Base-by-base conservation (phyloP, 2,888 invertebrate species). In the Campaea margaritaria region DNA sequence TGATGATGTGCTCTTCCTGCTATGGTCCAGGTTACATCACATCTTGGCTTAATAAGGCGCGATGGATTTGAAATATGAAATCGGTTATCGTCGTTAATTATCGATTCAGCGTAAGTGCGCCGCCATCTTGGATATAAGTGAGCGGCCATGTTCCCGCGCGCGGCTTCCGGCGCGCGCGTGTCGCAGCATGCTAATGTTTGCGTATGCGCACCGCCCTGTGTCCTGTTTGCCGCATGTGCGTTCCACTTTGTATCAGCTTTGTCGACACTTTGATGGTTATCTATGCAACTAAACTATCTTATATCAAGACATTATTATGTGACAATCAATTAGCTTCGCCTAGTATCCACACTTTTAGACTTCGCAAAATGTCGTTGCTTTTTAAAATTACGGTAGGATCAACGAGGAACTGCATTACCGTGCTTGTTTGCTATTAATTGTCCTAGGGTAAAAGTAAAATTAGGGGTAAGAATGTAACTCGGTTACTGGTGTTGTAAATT, bases 151-250 rank as follows among this genome's bases (percentile, higher is more conserved):
- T 89, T 91, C 82, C 82, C 82, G 82, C 79, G 85, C 79, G 79
- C 85, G 88, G 85, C 88, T 91, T 92, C 92, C 91, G 91, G 87
- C 86, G 83, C 65, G 85, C 82, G 91, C 90, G 87, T 87, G 88
- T 77, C 79, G 68, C 62, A 76, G 91, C 89, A 91, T 92, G 87
- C 86, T 92, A 91, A 92, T 92, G 88, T 83, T 79, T 75, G 83
- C 83, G 83, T 76, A 76, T 81, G 83, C 80, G 79, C 72, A 47
- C 56, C 54, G 52, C 58, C 1, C 73, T 74, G 83, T 82, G 81
- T 81, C 81, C 81, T 80, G 81, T 78, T 78, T 78, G 70, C 72
- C 70, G 76, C 82, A 76, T 81, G 75, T 76, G 79, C 79, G 86
- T 83, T 82, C 82, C 73, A 84, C 80, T 83, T 83, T 64, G 74